phyloP scores from a whole-genome alignment of 1,140 invertebrate species.

The Pseudomyrmex sp. region DNA sequence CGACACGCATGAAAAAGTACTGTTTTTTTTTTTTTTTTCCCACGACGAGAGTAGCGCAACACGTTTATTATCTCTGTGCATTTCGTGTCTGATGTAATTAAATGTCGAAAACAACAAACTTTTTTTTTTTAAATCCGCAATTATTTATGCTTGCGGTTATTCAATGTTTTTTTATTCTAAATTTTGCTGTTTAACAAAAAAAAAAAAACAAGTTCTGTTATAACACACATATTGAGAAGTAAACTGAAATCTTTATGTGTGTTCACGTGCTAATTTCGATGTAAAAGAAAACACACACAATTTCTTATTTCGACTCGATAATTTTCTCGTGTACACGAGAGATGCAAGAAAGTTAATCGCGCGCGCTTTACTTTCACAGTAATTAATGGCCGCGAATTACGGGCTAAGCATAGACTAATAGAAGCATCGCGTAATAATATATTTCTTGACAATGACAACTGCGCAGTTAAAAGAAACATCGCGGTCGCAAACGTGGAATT shows the following conservation, averaged over 20 bases:
- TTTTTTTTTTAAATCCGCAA: neutral
- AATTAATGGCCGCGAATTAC: conserved; percentile 55
- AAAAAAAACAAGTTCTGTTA: no score
- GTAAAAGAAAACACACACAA: neutral
- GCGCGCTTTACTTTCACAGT: conserved; percentile 23
- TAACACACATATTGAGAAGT: no score
- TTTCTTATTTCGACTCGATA: conserved; percentile 16
- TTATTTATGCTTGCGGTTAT: no score
- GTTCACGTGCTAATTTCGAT: neutral
- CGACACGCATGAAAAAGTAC: neutral
- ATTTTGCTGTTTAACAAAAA: no score
- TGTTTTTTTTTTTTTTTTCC: neutral
- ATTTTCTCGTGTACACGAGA: conserved; percentile 12
- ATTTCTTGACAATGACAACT: conserved; percentile 62
- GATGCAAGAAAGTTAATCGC: conserved; percentile 21
- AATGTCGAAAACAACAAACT: neutral
- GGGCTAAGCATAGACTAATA: conserved; percentile 56
- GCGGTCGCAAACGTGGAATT: conserved; percentile 51
- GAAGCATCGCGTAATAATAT: conserved; percentile 60
- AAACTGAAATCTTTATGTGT: neutral
- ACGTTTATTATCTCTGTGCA: neutral
- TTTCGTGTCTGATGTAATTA: neutral
- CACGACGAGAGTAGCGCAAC: neutral
- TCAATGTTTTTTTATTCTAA: no score
- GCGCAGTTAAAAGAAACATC: conserved; percentile 49